Evolutionary conservation across 2,113 vertebrate genomes (phyloP).

Genomic region (Myotis lucifugus): DNA sequence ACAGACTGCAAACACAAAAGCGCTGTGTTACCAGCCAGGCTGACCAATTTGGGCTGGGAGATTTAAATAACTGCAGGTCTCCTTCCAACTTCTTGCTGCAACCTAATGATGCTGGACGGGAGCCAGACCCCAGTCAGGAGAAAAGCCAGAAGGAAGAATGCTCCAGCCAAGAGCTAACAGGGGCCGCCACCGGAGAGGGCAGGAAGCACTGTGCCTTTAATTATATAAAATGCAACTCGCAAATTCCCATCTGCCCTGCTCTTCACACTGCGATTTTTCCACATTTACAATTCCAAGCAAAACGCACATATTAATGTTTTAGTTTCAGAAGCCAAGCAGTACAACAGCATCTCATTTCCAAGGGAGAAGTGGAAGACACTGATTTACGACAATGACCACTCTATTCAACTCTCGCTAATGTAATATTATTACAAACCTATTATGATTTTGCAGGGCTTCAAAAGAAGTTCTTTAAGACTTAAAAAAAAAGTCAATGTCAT

Average conservation of each 20-base stretch:
- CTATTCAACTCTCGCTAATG: neutral
- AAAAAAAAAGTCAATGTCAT: neutral
- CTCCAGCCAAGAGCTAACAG: constrained; percentile 54
- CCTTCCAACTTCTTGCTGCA: constrained; percentile 71
- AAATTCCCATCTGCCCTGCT: constrained; percentile 77
- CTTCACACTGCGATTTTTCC: constrained; percentile 68
- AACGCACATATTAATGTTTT: constrained; percentile 61
- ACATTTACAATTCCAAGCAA: constrained; percentile 62
- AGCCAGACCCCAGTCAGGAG: constrained; percentile 61
- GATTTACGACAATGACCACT: neutral
- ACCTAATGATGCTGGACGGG: constrained; percentile 77
- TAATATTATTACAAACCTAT: neutral
- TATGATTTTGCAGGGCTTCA: neutral
- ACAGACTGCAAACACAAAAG: constrained; percentile 54
- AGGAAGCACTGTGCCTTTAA: constrained; percentile 66
- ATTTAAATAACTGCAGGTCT: constrained; percentile 72
- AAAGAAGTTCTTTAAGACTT: neutral
- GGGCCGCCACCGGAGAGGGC: constrained; percentile 52
- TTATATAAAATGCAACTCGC: constrained; percentile 68
- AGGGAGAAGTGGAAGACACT: neutral
- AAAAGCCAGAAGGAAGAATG: constrained; percentile 70
- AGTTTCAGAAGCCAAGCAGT: constrained; percentile 65
- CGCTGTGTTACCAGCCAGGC: constrained; percentile 54
- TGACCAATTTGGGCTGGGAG: constrained; percentile 67
- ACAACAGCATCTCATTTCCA: neutral